A percentile compares a stretch with the other conserved stretches of the same genome.
These are phyloP conservation scores for Apteryx owenii DNA, from an alignment of 2,113 vertebrate genomes.

Conservation along the genomic window DNA sequence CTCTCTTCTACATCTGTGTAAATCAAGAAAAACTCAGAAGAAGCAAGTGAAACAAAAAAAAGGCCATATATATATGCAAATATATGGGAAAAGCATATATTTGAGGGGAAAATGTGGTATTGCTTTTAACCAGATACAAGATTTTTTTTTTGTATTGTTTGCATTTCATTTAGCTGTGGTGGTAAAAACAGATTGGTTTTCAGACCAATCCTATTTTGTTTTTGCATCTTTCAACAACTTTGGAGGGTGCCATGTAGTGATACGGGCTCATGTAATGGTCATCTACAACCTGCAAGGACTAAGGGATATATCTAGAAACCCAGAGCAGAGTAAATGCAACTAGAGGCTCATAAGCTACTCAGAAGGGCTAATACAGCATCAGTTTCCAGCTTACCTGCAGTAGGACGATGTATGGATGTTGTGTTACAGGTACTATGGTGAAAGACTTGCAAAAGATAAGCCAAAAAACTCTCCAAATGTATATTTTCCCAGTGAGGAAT, in stretches of 20 bases:
- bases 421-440: not conserved
- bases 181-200: not conserved
- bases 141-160: not conserved
- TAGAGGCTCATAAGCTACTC: not conserved
- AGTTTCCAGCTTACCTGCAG: not conserved
- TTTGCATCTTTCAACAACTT: not conserved
- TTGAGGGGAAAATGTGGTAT: not conserved
- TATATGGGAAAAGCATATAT: not conserved
- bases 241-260: not conserved
- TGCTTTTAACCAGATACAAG: fast-evolving
- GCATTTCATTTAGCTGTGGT: not conserved
- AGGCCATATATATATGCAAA: not conserved
- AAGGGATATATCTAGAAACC: not conserved
- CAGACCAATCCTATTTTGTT: not conserved
- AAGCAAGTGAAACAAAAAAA: not conserved
- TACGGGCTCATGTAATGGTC: not conserved
- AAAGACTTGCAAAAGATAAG: not conserved
- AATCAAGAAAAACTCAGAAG: not conserved
- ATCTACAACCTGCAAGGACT: not conserved
- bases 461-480: not conserved
- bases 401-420: not conserved
- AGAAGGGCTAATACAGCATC: not conserved
- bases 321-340: not conserved
- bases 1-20: not conserved
- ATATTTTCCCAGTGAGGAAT: not conserved